Conservation (phyloP, 1,140 invertebrate genomes). For the Pararge aegeria region DNA sequence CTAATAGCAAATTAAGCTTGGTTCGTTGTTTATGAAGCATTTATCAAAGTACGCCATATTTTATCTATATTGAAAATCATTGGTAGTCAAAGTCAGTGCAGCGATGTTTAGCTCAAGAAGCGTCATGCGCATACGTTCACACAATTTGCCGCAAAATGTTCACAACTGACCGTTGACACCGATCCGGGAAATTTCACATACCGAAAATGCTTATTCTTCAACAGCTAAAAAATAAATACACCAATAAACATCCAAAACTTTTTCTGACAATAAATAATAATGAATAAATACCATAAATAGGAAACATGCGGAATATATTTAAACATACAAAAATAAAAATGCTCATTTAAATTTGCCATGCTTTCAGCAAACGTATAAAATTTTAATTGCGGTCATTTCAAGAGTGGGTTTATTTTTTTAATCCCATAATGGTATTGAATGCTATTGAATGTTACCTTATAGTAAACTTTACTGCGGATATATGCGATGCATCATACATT, state of each 20-base stretch:
- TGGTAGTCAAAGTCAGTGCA: slow-evolving; percentile 17
- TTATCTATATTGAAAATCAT: too few relatives aligned
- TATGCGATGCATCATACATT: too few relatives aligned
- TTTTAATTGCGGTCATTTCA: not conserved
- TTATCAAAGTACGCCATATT: too few relatives aligned
- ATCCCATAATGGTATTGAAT: too few relatives aligned
- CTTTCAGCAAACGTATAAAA: not conserved
- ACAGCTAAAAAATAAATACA: slow-evolving; percentile 79
- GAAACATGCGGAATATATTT: slow-evolving; percentile 24
- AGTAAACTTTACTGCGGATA: too few relatives aligned
- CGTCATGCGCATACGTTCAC: slow-evolving; percentile 66
- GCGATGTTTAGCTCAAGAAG: slow-evolving; percentile 33
- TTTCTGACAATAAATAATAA: slow-evolving; percentile 38
- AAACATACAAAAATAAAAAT: not conserved
- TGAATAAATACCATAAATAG: slow-evolving; percentile 32
- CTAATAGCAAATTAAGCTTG: too few relatives aligned
- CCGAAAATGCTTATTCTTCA: slow-evolving; percentile 79
- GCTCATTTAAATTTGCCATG: slow-evolving; percentile 17
- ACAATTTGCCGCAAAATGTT: slow-evolving; percentile 61
- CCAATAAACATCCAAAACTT: slow-evolving; percentile 68
- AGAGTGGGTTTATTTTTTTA: too few relatives aligned
- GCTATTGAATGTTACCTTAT: too few relatives aligned
- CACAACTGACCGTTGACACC: slow-evolving; percentile 74
- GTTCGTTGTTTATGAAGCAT: too few relatives aligned
- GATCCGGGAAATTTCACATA: slow-evolving; percentile 79